These are phyloP conservation scores for Coregonus clupeaformis DNA, from an alignment of 2,113 vertebrate genomes.

Conservation along the genomic window DNA sequence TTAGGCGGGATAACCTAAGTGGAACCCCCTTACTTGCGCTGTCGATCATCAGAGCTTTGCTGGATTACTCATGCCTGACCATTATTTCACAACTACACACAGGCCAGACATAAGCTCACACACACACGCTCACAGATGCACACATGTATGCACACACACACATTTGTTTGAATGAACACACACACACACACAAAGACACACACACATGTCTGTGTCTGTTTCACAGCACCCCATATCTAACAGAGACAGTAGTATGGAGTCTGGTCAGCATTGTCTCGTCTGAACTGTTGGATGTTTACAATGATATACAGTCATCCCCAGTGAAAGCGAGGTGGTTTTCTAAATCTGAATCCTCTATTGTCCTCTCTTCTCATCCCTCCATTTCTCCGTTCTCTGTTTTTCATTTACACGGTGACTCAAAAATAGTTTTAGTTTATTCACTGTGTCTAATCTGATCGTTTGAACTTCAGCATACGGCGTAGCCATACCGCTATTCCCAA, in stretches of 20 bases:
- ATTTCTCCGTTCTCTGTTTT: too few species aligned
- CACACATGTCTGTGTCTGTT: too few species aligned
- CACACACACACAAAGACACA: too few species aligned
- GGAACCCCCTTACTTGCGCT: conserved; percentile 23
- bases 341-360: background rate
- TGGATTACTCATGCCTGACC: background rate
- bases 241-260: conserved; percentile 15
- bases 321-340: background rate
- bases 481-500: conserved; percentile 9
- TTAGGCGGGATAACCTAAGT: conserved; percentile 6
- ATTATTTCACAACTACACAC: background rate
- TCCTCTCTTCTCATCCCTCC: background rate
- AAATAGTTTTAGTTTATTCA: background rate
- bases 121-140: too few species aligned
- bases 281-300: conserved; percentile 12
- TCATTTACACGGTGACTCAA: conserved; percentile 9
- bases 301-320: conserved; percentile 19
- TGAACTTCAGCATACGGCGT: conserved; percentile 20
- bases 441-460: background rate
- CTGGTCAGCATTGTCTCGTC: conserved; percentile 14
- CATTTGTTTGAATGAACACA: too few species aligned
- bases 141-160: too few species aligned
- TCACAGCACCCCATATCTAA: background rate
- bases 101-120: too few species aligned
- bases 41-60: background rate